Evolutionary conservation across 1,140 invertebrate genomes (phyloP).

Genomic region (Cotesia glomerata): DNA sequence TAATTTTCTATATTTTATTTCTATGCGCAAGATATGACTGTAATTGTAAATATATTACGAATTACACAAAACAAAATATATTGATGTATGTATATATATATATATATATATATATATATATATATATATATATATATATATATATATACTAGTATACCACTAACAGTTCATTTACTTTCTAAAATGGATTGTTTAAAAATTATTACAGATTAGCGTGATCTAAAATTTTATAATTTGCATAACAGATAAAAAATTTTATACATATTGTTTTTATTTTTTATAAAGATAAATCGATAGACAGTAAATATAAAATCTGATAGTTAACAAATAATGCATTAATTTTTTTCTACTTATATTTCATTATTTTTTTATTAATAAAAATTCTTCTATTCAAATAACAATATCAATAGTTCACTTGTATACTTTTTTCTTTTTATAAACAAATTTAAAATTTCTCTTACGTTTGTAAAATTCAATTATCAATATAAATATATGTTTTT

Average conservation of each 20-base stretch:
- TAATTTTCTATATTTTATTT: background rate
- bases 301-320: background rate
- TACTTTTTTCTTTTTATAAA: background rate
- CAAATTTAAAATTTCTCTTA: too few species aligned
- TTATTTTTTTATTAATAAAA: too few species aligned
- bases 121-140: too few species aligned
- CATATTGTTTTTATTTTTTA: background rate
- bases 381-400: too few species aligned
- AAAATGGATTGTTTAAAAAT: background rate
- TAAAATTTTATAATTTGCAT: constrained; percentile 17
- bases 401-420: background rate
- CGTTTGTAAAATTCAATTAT: background rate
- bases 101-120: too few species aligned
- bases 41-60: too few species aligned
- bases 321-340: background rate
- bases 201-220: background rate
- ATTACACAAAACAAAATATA: too few species aligned
- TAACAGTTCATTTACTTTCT: background rate
- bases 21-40: background rate
- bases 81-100: too few species aligned
- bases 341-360: background rate
- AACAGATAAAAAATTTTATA: constrained; percentile 21
- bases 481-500: too few species aligned
- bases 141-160: too few species aligned
- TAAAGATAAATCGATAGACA: constrained; percentile 1